Base-by-base conservation (phyloP, 2,888 invertebrate genomes). In the Griposia aprilina region DNA sequence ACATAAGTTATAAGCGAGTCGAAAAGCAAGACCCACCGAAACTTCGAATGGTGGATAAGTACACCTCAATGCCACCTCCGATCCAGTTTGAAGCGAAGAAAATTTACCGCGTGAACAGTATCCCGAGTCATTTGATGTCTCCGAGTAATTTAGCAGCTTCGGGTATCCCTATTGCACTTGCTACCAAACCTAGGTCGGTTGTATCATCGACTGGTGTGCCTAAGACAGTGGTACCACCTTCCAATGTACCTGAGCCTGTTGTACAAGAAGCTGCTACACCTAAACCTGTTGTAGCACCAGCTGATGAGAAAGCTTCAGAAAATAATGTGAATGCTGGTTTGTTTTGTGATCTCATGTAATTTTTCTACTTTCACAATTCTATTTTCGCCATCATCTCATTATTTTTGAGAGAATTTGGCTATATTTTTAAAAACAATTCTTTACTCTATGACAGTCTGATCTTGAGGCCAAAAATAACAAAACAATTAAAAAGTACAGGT, bases 51-150 rank as follows among this genome's bases (percentile, higher is more conserved):
- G n/a, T 3, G 13, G n/a, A 80, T 68, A 80, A 75, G 13, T 13
- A 23, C 11, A 80, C 80, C 1, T 17, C 68, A 26, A 80, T 48
- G 30, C 4, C 26, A 23, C 30, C 68, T 8, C 0, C 20, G 2
- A 13, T 69, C 11, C 57, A 76, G n/a, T 52, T 48, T 52, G 55
- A 70, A 15, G 57, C 70, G 0, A 83, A 70, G 76, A 66, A 59
- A 52, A 17, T 83, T 26, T 76, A 17, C 52, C 80, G 80, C 17
- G 45, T 83, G 2, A 72, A 59, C 30, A 20, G 20, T 48, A 15
- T 72, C 2, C 66, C 73, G 11, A 55, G 26, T 30, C 2, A 23
- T 1, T 65, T 74, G 11, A 55, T 6, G 10, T 1, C 59, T 23
- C 36, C 36, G 11, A 62, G 23, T 36, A 65, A 41, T 15, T 23